These are phyloP conservation scores for Pollenia griseotomentosa DNA, from an alignment of 2,888 invertebrate genomes.

Conservation along the genomic window DNA sequence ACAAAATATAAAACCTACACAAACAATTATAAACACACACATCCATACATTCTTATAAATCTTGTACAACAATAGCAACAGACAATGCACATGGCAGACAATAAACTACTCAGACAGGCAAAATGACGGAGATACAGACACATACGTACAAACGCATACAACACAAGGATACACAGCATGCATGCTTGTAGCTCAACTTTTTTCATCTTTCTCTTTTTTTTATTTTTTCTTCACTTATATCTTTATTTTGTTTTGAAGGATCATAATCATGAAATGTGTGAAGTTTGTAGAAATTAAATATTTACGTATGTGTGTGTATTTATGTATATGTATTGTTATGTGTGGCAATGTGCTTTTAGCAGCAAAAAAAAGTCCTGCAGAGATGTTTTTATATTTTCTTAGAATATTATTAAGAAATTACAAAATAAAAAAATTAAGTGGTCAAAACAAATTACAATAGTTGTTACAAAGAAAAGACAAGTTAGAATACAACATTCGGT, in stretches of 20 bases:
- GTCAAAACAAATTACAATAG: conserved; percentile 39
- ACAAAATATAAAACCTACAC: conserved; percentile 46
- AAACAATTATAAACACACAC: too few species aligned
- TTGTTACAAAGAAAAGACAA: too few species aligned
- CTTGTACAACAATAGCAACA: conserved; percentile 40
- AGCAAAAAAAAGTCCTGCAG: conserved; percentile 13
- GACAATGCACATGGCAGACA: conserved; percentile 46
- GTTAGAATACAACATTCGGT: too few species aligned
- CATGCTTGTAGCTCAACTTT: conserved; percentile 27
- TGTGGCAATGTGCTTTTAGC: background rate
- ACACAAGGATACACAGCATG: conserved; percentile 34
- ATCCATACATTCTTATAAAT: conserved; percentile 5
- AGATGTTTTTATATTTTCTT: conserved; percentile 7
- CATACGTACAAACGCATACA: background rate
- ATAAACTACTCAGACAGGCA: conserved; percentile 43
- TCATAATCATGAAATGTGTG: conserved; percentile 45
- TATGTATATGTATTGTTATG: background rate
- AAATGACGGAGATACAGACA: conserved; percentile 4
- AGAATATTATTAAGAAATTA: conserved; percentile 16
- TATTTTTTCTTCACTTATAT: background rate
- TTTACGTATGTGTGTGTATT: background rate
- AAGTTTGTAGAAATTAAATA: conserved; percentile 14
- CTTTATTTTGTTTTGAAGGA: conserved; percentile 35
- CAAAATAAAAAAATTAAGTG: background rate
- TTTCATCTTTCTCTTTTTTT: conserved; percentile 26